Evolutionary conservation across 2,113 vertebrate genomes (phyloP).

Genomic region (Sminthopsis crassicaudata): DNA sequence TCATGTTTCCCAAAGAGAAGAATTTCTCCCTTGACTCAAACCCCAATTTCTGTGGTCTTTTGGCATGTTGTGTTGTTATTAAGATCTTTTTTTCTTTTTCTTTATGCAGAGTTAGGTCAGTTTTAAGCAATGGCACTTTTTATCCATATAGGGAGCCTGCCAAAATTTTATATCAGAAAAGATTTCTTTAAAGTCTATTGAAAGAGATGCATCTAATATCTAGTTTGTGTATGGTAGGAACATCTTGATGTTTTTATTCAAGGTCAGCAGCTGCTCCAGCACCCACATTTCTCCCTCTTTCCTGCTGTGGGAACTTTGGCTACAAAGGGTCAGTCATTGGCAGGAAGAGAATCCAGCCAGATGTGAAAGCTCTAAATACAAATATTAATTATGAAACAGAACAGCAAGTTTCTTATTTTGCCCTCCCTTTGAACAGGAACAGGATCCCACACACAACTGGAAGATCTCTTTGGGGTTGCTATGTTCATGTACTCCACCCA

Average conservation of each 20-base stretch:
- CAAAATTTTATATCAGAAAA: neutral
- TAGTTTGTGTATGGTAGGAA: neutral
- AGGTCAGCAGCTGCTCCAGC: neutral
- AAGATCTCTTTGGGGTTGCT: neutral
- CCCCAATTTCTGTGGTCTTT: neutral
- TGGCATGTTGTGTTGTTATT: neutral
- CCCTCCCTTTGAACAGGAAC: neutral
- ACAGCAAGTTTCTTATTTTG: neutral
- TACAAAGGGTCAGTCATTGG: neutral
- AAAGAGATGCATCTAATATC: neutral
- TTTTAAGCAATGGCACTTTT: neutral
- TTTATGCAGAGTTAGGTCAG: neutral
- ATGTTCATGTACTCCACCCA: neutral
- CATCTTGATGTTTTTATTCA: slow-evolving; percentile 1
- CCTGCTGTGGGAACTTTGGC: neutral
- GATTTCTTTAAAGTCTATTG: neutral
- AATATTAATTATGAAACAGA: neutral
- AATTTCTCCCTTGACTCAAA: neutral
- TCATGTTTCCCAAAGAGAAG: neutral
- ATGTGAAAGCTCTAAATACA: neutral
- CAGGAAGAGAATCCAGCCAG: neutral
- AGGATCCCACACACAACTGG: neutral
- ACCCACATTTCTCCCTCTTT: neutral
- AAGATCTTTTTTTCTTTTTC: neutral
- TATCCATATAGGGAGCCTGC: neutral